Base-by-base conservation (phyloP, 92 coral and sea anemone species). In the Parazoanthus darwini region DNA sequence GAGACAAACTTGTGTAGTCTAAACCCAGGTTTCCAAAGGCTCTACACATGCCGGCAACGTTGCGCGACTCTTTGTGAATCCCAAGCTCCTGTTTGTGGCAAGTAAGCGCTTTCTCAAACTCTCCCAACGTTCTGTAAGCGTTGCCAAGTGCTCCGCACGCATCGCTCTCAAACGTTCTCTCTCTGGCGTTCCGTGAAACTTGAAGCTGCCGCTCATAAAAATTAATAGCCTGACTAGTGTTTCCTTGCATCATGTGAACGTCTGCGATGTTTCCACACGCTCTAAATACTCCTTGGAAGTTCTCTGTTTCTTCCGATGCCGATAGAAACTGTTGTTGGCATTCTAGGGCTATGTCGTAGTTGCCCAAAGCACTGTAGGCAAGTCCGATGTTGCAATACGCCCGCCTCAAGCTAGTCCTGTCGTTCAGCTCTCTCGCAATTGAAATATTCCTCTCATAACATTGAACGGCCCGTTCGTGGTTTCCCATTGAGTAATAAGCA, bases 221-320 rank as follows among this genome's bases (percentile, higher is more conserved):
- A n/a, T 91, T 91, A 77, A 97, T 91, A 13, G 98, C 98, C 85
- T 95, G 90, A 35, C 91, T 86, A 8, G 90, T 83, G 79, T 93
- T 95, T 42, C 93, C 95, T 72, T 93, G 89, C 37, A 89, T 89
- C 85, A 95, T 92, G 83, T 93, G 89, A 82, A 97, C 93, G 71
- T 97, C 98, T 26, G 97, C 99, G 15, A 97, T 94, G 91, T 95
- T 97, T 54, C 98, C 99, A 74, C 93, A 92, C 79, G 99, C 98
- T 88, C 93, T 91, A 78, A 93, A 91, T 74, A 92, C 96, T 56
- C 98, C 98, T 82, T 82, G 88, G 20, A 79, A 86, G 54, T 94
- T 87, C 86, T 91, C 90, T 44, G 92, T 85, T 63, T 94, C 98
- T 18, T 93, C 93, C 22, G 99, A 97, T 36, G 93, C 93, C 43